These are phyloP conservation scores for Agrochola lota DNA, from an alignment of 2,888 invertebrate species.

Conservation along the genomic window DNA sequence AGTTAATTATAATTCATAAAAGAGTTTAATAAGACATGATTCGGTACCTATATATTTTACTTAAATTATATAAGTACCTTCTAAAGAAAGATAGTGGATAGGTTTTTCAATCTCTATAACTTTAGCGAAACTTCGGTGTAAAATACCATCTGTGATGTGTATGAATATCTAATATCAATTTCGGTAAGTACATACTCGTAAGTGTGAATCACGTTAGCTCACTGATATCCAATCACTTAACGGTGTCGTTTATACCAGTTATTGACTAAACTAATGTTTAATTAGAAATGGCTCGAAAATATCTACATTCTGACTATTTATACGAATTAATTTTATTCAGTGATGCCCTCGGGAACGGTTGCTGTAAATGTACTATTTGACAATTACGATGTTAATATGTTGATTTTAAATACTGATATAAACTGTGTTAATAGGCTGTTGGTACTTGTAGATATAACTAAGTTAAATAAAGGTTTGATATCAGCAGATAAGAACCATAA, in stretches of 20 bases:
- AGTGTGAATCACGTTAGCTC: constrained; percentile 40
- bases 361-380: constrained; percentile 12
- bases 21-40: neutral
- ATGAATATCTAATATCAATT: constrained; percentile 29
- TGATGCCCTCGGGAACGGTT: constrained; percentile 4
- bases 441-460: constrained; percentile 39
- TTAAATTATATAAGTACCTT: neutral
- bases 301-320: constrained; percentile 4
- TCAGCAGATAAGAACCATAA: constrained; percentile 56
- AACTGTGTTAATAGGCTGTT: constrained; percentile 52
- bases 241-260: constrained; percentile 28
- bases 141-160: constrained; percentile 10
- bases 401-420: constrained; percentile 40
- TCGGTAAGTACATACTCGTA: constrained; percentile 26
- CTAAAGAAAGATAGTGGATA: neutral
- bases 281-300: constrained; percentile 30
- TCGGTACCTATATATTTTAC: neutral
- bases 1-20: constrained; percentile 13
- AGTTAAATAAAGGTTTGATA: constrained; percentile 54
- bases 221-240: constrained; percentile 53
- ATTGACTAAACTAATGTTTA: constrained; percentile 44
- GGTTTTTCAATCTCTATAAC: neutral
- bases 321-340: constrained; percentile 19
- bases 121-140: neutral
- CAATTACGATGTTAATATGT: constrained; percentile 17